Evolutionary conservation across 1,140 invertebrate genomes (phyloP).

Genomic region (Tyrophagus putrescentiae): DNA sequence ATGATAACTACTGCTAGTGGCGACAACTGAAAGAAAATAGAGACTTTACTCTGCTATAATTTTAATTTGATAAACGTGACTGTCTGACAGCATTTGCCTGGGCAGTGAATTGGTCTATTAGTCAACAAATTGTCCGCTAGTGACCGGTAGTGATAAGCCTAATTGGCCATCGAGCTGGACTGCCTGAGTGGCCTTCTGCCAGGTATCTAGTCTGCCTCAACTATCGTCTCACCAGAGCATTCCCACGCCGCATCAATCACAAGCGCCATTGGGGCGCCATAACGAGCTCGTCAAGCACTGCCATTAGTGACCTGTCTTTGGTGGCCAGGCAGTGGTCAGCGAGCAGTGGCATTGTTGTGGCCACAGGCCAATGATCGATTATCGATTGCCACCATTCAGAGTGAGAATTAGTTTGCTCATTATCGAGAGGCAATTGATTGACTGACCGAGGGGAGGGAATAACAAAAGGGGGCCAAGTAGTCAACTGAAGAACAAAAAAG

Average conservation of each 20-base stretch:
- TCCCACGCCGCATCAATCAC: slow-evolving; percentile 8
- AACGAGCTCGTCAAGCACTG: slow-evolving; percentile 11
- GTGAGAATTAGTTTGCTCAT: slow-evolving; percentile 6
- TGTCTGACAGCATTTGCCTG: too few relatives aligned
- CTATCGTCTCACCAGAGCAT: too few relatives aligned
- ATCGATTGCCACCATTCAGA: too few relatives aligned
- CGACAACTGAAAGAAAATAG: too few relatives aligned
- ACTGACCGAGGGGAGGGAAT: background rate
- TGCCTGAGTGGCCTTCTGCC: too few relatives aligned
- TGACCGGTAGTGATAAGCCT: background rate
- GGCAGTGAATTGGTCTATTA: slow-evolving; percentile 2
- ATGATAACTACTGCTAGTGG: too few relatives aligned
- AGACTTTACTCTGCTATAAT: too few relatives aligned
- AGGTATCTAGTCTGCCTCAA: too few relatives aligned
- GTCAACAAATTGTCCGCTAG: slow-evolving; percentile 5
- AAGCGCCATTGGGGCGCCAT: background rate
- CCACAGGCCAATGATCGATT: background rate
- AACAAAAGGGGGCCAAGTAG: too few relatives aligned
- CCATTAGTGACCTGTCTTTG: background rate
- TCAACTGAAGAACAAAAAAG: background rate
- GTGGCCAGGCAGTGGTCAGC: background rate
- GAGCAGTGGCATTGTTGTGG: background rate
- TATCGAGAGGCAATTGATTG: background rate
- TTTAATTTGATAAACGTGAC: slow-evolving; percentile 13
- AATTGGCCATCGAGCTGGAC: too few relatives aligned